phyloP scores from a whole-genome alignment of 1,140 invertebrate genomes.

The Luehdorfia chinensis region DNA sequence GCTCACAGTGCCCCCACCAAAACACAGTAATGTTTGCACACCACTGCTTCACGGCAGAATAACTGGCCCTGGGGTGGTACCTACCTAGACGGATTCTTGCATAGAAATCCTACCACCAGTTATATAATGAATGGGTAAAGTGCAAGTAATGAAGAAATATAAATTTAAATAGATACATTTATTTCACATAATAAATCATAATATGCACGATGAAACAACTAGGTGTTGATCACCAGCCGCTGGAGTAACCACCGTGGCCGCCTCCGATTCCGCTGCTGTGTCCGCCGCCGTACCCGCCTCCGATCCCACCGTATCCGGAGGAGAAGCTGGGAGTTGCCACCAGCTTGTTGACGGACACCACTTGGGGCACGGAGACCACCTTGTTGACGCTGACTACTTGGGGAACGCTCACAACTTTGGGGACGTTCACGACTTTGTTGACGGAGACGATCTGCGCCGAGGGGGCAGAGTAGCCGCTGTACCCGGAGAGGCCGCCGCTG shows the following conservation, averaged over 20 bases:
- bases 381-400: constrained; percentile 34
- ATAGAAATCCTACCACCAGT: no score
- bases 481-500: constrained; percentile 16
- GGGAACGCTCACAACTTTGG: constrained; percentile 35
- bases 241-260: constrained; percentile 20
- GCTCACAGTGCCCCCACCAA: no score
- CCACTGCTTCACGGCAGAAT: no score
- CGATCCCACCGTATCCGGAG: constrained; percentile 3
- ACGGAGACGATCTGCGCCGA: constrained; percentile 30
- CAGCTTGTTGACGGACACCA: constrained; percentile 2
- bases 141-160: no score
- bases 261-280: constrained; percentile 13
- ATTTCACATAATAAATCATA: no score
- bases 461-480: constrained; percentile 22
- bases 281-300: not conserved
- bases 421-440: constrained; percentile 38
- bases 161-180: no score
- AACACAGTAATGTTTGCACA: no score
- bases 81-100: no score
- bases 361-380: constrained; percentile 22
- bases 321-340: constrained; percentile 21
- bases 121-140: no score
- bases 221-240: constrained; percentile 20
- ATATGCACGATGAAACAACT: no score
- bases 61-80: no score